A percentile compares a stretch with the other conserved stretches of the same genome.
Evolutionary conservation across 2,888 invertebrate genomes (phyloP).

Genomic region (Agrochola macilenta): DNA sequence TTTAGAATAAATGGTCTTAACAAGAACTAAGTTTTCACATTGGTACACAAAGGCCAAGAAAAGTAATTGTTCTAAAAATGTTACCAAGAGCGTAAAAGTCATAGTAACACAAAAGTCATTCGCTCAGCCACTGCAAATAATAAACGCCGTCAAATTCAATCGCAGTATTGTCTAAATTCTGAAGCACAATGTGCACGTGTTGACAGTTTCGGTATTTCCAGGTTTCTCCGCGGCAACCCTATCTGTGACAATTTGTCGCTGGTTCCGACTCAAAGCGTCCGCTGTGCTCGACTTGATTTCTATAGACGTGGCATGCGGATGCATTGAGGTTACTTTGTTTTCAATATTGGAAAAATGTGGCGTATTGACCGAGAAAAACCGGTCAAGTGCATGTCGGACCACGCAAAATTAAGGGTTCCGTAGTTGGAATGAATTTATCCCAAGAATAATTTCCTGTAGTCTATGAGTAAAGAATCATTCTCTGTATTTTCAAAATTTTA

Average conservation of each 20-base stretch:
- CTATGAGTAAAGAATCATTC: no score
- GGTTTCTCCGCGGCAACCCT: conserved; percentile 37
- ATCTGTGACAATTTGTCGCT: conserved; percentile 55
- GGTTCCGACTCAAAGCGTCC: conserved; percentile 52
- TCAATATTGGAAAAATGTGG: conserved; percentile 7
- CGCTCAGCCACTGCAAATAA: not conserved
- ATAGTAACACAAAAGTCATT: not conserved
- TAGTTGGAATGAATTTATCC: no score
- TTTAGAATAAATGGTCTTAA: no score
- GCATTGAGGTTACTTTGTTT: conserved; percentile 16
- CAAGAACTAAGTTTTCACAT: not conserved
- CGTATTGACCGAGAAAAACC: not conserved
- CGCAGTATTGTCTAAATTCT: not conserved
- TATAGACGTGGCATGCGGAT: conserved; percentile 39
- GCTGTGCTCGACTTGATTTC: conserved; percentile 55
- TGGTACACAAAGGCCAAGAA: not conserved
- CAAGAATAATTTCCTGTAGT: no score
- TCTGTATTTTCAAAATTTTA: no score
- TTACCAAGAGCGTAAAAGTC: not conserved
- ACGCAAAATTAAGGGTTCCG: no score
- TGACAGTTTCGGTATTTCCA: conserved; percentile 14
- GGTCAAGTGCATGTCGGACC: no score
- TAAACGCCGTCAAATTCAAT: not conserved
- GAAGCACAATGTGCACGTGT: not conserved
- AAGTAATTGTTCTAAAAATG: not conserved